phyloP scores from a whole-genome alignment of 2,888 invertebrate genomes.

The Toxonevra muliebris region DNA sequence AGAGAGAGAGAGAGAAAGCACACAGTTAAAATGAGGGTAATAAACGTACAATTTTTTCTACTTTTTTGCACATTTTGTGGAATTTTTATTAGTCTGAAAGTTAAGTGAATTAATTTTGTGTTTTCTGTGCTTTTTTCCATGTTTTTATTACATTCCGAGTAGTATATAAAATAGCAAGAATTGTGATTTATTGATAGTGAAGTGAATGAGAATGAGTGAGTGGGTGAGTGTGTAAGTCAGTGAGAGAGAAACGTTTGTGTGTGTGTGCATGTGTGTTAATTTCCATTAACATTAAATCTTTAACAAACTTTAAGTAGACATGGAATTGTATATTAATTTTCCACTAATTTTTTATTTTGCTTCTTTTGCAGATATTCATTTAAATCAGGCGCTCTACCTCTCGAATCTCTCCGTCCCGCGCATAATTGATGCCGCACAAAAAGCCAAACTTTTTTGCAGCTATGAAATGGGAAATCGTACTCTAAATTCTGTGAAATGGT shows the following conservation, averaged over 20 bases:
- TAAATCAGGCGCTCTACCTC: conserved; percentile 59
- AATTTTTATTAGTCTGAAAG: conserved; percentile 49
- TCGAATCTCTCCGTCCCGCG: conserved; percentile 64
- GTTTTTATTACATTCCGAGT: no score
- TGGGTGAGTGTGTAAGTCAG: no score
- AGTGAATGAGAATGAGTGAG: neutral
- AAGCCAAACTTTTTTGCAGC: conserved; percentile 64
- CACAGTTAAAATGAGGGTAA: conserved; percentile 22
- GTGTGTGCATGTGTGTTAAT: neutral
- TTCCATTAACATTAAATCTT: neutral
- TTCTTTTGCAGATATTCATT: conserved; percentile 52
- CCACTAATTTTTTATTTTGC: neutral
- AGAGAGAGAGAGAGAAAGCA: no score
- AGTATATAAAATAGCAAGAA: no score
- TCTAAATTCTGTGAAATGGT: conserved; percentile 66
- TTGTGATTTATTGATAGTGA: no score
- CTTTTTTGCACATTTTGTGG: conserved; percentile 35
- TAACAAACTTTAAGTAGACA: conserved; percentile 7
- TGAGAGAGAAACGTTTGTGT: no score
- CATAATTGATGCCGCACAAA: conserved; percentile 64
- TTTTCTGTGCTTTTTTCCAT: no score
- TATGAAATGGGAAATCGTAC: conserved; percentile 65
- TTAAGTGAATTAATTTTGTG: conserved; percentile 41
- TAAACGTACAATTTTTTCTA: conserved; percentile 21
- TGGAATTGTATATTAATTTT: no score